Percentiles rank a stretch among this genome's conserved stretches.
Conservation (phyloP, 2,113 vertebrate genomes). For the Sitta europaea region DNA sequence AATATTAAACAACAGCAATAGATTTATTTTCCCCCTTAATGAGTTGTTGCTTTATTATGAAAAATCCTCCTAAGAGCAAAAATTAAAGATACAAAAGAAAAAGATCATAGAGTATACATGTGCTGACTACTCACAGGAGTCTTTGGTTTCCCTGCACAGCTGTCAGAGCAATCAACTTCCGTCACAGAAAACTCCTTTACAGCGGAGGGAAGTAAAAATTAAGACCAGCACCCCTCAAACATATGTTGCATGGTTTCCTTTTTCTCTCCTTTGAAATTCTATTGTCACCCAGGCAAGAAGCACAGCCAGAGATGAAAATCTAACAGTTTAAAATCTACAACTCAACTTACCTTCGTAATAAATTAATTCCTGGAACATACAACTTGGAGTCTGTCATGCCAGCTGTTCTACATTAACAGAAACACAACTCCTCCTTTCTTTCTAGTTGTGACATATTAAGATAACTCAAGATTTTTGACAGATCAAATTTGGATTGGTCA, state of each 20-base stretch:
- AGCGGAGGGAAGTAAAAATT: not conserved
- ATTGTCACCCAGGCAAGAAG: not conserved
- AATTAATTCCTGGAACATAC: not conserved
- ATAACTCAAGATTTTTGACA: not conserved
- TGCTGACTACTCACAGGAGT: not conserved
- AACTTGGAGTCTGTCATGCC: not conserved
- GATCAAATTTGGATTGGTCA: not conserved
- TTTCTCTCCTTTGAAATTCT: not conserved
- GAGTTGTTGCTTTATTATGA: not conserved
- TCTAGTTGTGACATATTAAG: not conserved
- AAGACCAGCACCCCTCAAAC: not conserved
- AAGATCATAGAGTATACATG: not conserved
- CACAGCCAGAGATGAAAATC: not conserved
- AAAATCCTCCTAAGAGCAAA: not conserved
- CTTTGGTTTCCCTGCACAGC: not conserved
- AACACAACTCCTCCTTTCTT: not conserved
- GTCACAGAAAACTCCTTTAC: not conserved
- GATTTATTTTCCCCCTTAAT: not conserved
- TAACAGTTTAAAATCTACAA: not conserved
- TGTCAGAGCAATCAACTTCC: not conserved
- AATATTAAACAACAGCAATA: not conserved
- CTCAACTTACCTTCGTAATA: not conserved
- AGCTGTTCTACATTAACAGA: conserved; percentile 29
- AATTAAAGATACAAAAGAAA: not conserved
- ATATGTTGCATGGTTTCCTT: not conserved